Evolutionary conservation across 1,140 invertebrate genomes (phyloP), one percentile per base, ranked within the genome.

Genomic region (Diuraphis noxia): DNA sequence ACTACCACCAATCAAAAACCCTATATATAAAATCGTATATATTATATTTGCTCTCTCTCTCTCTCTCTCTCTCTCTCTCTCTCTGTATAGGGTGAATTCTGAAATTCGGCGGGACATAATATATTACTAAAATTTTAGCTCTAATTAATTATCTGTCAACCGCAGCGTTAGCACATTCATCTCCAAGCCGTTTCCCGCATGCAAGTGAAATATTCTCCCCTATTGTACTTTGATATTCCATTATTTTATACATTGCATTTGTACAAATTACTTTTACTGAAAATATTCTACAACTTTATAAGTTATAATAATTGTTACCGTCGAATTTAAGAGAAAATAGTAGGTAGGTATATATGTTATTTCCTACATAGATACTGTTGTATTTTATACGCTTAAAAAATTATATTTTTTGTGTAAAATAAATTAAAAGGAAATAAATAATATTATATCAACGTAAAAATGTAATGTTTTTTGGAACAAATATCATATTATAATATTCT

Each of bases 71-170:
- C 81, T 30, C 23, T 82, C 38, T n/a, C 10, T 30, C 30, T 41
- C 21, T 34, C 25, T 34, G 34, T 30, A 63, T 88, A 88, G 86
- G 86, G 86, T 56, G 52, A 88, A 88, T 63, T 63, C 49, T 88
- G 34, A 88, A 63, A 56, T 88, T 88, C 86, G 86, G 86, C 52
- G 86, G 36, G 34, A 30, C 25, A 63, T 88, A 56, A 88, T 88
- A 63, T 63, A 88, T 88, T 56, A 88, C 49, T 40, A 63, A 88
- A 88, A 88, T 88, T 88, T 88, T 56, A 56, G 86, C n/a, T 88
- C 38, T 88, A 88, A 88, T 88, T 88, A 88, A 88, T 88, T 40
- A 52, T 88, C 86, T 88, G 86, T 88, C 86, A 63, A 88, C 86
- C 86, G 49, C 86, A 88, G 86, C 52, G 86, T 88, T 63, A 88